Evolutionary conservation across 2,113 vertebrate genomes (phyloP).

Genomic region (Lucifuga dentata): DNA sequence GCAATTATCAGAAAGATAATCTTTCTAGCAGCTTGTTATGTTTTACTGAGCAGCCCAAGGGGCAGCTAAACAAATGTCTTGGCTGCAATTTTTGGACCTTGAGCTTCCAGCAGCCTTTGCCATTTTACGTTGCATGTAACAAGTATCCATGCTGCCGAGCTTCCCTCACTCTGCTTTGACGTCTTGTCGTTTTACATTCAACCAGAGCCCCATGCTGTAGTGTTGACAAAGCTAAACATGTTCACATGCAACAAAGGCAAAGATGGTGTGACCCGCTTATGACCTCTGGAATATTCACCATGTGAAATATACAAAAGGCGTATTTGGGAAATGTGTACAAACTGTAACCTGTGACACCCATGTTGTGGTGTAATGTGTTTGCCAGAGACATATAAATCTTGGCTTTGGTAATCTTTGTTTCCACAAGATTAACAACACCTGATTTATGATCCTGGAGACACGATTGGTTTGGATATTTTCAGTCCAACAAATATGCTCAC

Average conservation of each 20-base stretch:
- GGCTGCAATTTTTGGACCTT: not conserved
- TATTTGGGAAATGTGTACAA: not conserved
- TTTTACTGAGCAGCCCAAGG: not conserved
- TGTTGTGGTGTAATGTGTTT: conserved; percentile 22
- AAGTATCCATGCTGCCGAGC: conserved; percentile 12
- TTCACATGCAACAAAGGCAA: conserved; percentile 9
- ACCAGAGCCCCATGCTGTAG: too few relatives aligned
- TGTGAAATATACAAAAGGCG: not conserved
- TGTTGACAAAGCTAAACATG: conserved; percentile 1
- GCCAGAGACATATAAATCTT: conserved; percentile 17
- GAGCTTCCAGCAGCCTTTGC: not conserved
- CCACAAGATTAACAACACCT: conserved; percentile 47
- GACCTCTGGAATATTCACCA: not conserved
- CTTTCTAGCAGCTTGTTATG: not conserved
- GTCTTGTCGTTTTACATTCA: not conserved
- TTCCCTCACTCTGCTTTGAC: not conserved
- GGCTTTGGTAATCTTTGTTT: conserved; percentile 31
- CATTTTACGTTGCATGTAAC: conserved; percentile 30
- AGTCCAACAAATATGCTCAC: conserved; percentile 35
- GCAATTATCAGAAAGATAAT: not conserved
- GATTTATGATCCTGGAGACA: conserved; percentile 60
- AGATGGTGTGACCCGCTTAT: not conserved
- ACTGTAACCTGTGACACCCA: not conserved
- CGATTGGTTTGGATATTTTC: conserved; percentile 47
- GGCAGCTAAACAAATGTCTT: not conserved